A percentile compares a stretch with the other conserved stretches of the same genome.
Evolutionary conservation across 92 coral and sea anemone species (phyloP).

Genomic region (Zoanthus sociatus): DNA sequence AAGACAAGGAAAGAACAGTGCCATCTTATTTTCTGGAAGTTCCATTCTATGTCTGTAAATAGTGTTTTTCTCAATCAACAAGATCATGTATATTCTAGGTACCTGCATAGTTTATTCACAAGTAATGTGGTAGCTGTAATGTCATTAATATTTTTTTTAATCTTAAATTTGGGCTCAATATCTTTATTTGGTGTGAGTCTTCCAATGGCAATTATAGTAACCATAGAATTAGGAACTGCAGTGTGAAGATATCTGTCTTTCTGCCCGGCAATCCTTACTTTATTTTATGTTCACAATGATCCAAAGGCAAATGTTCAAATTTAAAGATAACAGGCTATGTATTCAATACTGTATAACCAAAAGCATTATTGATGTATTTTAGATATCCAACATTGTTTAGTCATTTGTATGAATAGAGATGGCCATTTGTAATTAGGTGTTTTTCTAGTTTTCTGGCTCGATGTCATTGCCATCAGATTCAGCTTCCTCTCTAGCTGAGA

Average conservation of each 20-base stretch:
- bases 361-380: conserved; percentile 4
- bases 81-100: background rate
- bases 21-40: background rate
- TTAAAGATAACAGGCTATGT: background rate
- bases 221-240: background rate
- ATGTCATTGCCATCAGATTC: background rate
- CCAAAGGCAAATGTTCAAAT: background rate
- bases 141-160: background rate
- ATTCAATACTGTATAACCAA: background rate
- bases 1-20: background rate
- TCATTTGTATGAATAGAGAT: background rate
- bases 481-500: conserved; percentile 18
- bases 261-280: background rate
- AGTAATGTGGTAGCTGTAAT: background rate
- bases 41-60: background rate
- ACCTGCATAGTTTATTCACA: background rate
- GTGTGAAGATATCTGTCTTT: conserved; percentile 3
- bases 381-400: background rate
- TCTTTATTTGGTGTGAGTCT: background rate
- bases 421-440: background rate
- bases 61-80: background rate
- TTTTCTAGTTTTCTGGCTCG: background rate
- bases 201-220: background rate
- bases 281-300: conserved; percentile 4
- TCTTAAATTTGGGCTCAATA: background rate